A percentile compares a stretch with the other conserved stretches of the same genome.
Evolutionary conservation across 2,113 vertebrate species (phyloP).

Genomic region (Cyanocitta stelleri): DNA sequence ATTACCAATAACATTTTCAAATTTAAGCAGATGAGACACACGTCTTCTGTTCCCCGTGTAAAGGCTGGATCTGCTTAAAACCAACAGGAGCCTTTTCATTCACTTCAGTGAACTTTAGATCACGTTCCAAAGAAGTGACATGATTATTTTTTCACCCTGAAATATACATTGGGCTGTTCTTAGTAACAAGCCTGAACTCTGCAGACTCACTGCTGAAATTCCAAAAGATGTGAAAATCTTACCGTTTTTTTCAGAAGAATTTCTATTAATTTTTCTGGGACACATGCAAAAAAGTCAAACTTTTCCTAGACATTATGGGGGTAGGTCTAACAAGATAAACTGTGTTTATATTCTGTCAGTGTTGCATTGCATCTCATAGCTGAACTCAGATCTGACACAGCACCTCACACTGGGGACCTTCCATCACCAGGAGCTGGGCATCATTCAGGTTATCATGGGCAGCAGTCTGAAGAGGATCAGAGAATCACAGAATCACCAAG

Average conservation of each 20-base stretch:
- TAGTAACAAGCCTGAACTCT: slow-evolving; percentile 34
- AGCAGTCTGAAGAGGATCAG: slow-evolving; percentile 63
- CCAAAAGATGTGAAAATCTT: neutral
- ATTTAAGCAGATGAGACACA: slow-evolving; percentile 62
- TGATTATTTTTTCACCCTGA: slow-evolving; percentile 53
- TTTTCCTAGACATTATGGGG: neutral
- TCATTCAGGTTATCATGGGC: slow-evolving; percentile 65
- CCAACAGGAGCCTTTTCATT: slow-evolving; percentile 50
- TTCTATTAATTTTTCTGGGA: neutral
- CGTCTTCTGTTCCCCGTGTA: slow-evolving; percentile 65
- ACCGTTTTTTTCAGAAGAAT: neutral
- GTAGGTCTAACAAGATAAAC: neutral
- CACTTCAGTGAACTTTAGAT: slow-evolving; percentile 45
- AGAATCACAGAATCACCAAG: neutral
- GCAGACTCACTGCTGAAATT: neutral
- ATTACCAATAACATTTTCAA: slow-evolving; percentile 73
- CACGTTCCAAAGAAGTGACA: slow-evolving; percentile 56
- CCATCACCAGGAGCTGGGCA: slow-evolving; percentile 67
- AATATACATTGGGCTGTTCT: slow-evolving; percentile 33
- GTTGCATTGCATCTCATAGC: neutral
- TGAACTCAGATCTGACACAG: neutral
- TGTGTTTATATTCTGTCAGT: neutral
- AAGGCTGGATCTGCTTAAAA: slow-evolving; percentile 29
- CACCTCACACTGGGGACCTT: slow-evolving; percentile 63
- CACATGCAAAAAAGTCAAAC: neutral